A percentile compares a stretch with the other conserved stretches of the same genome.
These are phyloP conservation scores for Drosophila ambigua DNA, from an alignment of 1,140 invertebrate genomes.

Conservation along the genomic window DNA sequence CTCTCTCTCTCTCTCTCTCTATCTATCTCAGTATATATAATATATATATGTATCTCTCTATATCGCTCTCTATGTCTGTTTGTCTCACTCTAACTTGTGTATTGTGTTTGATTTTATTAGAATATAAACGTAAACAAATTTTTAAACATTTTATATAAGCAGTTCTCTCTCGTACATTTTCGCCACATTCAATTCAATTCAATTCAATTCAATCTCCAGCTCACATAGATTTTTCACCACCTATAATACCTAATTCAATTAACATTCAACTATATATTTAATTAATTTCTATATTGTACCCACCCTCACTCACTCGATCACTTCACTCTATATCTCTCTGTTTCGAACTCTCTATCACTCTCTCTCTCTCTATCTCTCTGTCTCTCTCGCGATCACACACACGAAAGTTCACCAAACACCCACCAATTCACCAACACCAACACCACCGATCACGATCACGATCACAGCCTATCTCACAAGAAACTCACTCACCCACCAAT, in stretches of 20 bases:
- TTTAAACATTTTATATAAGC: constrained; percentile 64
- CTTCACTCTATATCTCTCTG: constrained; percentile 54
- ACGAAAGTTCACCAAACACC: constrained; percentile 34
- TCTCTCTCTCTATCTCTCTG: constrained; percentile 52
- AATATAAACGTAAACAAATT: constrained; percentile 55
- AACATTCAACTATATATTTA: constrained; percentile 48
- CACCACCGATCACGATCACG: constrained; percentile 44
- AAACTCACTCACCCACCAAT: too few species aligned
- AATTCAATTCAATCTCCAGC: constrained; percentile 23
- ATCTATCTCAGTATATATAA: constrained; percentile 36
- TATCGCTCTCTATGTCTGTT: constrained; percentile 61
- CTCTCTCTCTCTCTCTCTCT: constrained; percentile 34
- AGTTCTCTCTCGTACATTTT: constrained; percentile 59
- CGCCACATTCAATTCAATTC: constrained; percentile 44
- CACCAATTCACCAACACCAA: constrained; percentile 21
- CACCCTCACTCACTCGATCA: constrained; percentile 49
- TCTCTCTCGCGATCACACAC: constrained; percentile 27
- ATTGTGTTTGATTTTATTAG: constrained; percentile 72
- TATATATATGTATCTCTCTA: constrained; percentile 47
- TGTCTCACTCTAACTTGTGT: constrained; percentile 71
- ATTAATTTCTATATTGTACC: constrained; percentile 51
- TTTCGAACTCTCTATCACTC: constrained; percentile 48
- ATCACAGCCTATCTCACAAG: constrained; percentile 17
- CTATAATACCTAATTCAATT: constrained; percentile 34
- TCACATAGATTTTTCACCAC: constrained; percentile 29